phyloP scores from a whole-genome alignment of 1,140 invertebrate species.

The Diorhabda sublineata region DNA sequence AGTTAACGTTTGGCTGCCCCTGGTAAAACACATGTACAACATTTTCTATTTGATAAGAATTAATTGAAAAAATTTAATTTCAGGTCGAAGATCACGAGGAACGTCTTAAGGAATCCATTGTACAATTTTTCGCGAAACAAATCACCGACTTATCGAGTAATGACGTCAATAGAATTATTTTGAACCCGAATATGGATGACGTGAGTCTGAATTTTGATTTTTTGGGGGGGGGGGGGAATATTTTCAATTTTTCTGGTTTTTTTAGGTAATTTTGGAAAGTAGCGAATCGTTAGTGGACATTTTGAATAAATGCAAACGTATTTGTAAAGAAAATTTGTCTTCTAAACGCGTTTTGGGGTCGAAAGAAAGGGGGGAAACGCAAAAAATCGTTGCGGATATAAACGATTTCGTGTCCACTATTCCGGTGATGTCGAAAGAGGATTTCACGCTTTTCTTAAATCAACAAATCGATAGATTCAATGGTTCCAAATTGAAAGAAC shows the following conservation, averaged over 20 bases:
- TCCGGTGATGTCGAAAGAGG: conserved; percentile 14
- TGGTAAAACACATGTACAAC: conserved; percentile 49
- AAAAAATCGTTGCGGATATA: conserved; percentile 4
- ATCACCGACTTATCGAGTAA: conserved; percentile 27
- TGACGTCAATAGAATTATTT: conserved; percentile 23
- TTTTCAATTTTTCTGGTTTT: conserved; percentile 1
- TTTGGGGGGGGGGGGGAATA: neutral
- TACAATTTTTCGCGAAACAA: conserved; percentile 35
- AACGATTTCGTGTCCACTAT: conserved; percentile 16
- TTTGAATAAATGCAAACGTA: neutral
- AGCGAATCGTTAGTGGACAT: conserved; percentile 1
- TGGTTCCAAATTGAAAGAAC: conserved; percentile 1
- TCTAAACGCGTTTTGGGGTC: neutral
- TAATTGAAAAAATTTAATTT: conserved; percentile 4
- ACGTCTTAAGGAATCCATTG: conserved; percentile 38
- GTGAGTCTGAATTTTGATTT: conserved; percentile 16
- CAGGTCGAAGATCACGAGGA: conserved; percentile 37
- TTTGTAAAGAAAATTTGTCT: neutral
- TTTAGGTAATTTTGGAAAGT: conserved; percentile 19
- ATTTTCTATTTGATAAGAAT: neutral
- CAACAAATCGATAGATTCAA: conserved; percentile 24
- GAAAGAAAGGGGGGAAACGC: neutral
- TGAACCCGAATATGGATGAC: conserved; percentile 37
- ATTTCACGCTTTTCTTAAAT: conserved; percentile 26
- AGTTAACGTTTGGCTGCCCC: conserved; percentile 84